Conservation (phyloP, 2,888 invertebrate genomes). For the Chalcis sispes region DNA sequence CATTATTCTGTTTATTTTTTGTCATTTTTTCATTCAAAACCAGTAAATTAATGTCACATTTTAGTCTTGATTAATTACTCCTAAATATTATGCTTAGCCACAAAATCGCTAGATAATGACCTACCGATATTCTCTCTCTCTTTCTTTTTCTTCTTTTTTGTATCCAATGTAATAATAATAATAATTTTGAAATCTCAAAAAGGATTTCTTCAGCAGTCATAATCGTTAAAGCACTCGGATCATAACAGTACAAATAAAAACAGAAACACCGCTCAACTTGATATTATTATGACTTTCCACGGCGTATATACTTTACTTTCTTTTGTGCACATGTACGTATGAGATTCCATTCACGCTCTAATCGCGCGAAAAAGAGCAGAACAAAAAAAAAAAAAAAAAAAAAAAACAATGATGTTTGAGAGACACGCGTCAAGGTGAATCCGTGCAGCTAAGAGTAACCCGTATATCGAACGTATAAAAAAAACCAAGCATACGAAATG, state of each 20-base stretch:
- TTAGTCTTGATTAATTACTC: slow-evolving; percentile 33
- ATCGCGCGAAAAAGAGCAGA: slow-evolving; percentile 1
- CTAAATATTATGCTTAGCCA: slow-evolving; percentile 17
- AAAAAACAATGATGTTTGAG: slow-evolving; percentile 7
- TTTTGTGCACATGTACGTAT: not conserved
- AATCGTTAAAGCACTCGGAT: not conserved
- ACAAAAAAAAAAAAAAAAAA: too few species aligned
- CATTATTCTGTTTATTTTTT: slow-evolving; percentile 37
- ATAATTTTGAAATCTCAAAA: too few species aligned
- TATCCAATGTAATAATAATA: too few species aligned
- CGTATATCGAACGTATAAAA: not conserved
- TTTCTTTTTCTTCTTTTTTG: not conserved
- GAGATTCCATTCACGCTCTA: slow-evolving; percentile 21
- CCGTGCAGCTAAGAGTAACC: too few species aligned
- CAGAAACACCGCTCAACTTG: slow-evolving; percentile 16
- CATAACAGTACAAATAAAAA: not conserved
- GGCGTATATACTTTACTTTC: not conserved
- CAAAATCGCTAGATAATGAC: slow-evolving; percentile 31
- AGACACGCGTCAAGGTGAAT: slow-evolving; percentile 20
- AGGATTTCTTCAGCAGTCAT: not conserved
- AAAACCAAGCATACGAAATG: slow-evolving; percentile 61
- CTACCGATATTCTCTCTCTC: not conserved
- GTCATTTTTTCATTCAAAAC: slow-evolving; percentile 16
- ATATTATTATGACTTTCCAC: slow-evolving; percentile 7
- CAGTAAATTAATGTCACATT: slow-evolving; percentile 35